Evolutionary conservation across 2,797 vertebrate genomes (phyloP).

Genomic region (Lemur catta): DNA sequence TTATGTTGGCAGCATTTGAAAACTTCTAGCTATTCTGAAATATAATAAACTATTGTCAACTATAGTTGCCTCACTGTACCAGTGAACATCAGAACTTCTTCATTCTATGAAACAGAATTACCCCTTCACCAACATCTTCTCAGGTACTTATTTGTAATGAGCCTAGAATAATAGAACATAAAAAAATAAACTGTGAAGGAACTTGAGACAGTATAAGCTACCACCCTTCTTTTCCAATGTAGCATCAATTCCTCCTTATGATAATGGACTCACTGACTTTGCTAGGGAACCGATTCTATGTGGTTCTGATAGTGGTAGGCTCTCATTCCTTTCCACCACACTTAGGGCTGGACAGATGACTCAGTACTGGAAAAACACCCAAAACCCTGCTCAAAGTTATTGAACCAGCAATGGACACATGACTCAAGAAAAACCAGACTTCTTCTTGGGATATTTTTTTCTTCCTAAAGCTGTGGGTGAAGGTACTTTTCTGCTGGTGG

Average conservation of each 20-base stretch:
- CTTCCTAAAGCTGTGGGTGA: neutral
- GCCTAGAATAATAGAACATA: neutral
- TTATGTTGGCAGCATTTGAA: too few relatives aligned
- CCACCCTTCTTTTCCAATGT: neutral
- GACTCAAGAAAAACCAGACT: neutral
- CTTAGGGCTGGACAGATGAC: neutral
- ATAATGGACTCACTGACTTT: neutral
- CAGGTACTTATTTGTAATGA: neutral
- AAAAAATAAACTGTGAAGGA: neutral
- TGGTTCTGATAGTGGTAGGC: neutral
- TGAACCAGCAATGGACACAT: neutral
- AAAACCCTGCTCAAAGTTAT: neutral
- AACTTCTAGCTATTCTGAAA: too few relatives aligned
- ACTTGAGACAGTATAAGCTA: neutral
- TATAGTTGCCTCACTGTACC: too few relatives aligned
- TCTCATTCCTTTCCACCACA: neutral
- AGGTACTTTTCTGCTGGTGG: neutral
- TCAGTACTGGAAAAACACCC: neutral
- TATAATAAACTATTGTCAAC: too few relatives aligned
- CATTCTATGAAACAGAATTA: too few relatives aligned
- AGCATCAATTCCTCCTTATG: neutral
- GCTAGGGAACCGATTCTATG: neutral
- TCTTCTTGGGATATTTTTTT: neutral
- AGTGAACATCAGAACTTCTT: too few relatives aligned
- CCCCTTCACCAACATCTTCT: neutral